Percentiles rank a stretch among this genome's conserved stretches.
phyloP scores from a whole-genome alignment of 2,888 invertebrate species.

The Neria commutata region DNA sequence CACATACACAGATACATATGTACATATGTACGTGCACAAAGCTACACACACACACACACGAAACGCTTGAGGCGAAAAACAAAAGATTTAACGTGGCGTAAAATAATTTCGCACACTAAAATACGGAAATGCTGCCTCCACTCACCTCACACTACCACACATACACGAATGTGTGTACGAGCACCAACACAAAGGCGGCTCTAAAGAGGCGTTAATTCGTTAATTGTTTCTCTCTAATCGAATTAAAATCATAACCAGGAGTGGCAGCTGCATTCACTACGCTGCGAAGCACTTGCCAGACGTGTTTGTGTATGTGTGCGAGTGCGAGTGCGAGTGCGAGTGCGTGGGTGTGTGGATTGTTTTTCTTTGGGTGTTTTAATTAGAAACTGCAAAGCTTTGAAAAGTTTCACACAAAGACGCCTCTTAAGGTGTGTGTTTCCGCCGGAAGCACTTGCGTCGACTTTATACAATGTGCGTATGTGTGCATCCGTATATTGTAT shows the following conservation, averaged over 20 bases:
- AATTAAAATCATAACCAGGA: constrained; percentile 60
- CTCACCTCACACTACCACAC: constrained; percentile 18
- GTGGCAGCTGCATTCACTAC: constrained; percentile 22
- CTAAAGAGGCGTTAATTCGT: constrained; percentile 62
- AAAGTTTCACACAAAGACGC: constrained; percentile 19
- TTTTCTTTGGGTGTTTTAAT: constrained; percentile 47
- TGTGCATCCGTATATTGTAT: constrained; percentile 45
- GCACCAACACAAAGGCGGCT: constrained; percentile 17
- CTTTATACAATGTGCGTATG: constrained; percentile 8
- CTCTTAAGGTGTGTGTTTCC: constrained; percentile 46
- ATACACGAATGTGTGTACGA: constrained; percentile 9
- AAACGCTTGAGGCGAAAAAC: neutral
- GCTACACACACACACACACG: constrained; percentile 16
- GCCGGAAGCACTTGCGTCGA: constrained; percentile 30
- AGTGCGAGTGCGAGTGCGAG: constrained; percentile 7
- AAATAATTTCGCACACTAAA: constrained; percentile 13
- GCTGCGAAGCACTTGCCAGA: neutral
- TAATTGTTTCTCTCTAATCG: constrained; percentile 63
- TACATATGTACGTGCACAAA: constrained; percentile 8
- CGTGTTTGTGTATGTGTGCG: constrained; percentile 9
- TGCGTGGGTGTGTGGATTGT: constrained; percentile 15
- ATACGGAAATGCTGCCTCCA: too few species aligned
- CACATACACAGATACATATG: constrained; percentile 3
- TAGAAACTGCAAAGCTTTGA: constrained; percentile 39
- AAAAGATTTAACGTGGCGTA: constrained; percentile 10